Conservation (phyloP, 2,888 invertebrate species). For the Eledone cirrhosa region DNA sequence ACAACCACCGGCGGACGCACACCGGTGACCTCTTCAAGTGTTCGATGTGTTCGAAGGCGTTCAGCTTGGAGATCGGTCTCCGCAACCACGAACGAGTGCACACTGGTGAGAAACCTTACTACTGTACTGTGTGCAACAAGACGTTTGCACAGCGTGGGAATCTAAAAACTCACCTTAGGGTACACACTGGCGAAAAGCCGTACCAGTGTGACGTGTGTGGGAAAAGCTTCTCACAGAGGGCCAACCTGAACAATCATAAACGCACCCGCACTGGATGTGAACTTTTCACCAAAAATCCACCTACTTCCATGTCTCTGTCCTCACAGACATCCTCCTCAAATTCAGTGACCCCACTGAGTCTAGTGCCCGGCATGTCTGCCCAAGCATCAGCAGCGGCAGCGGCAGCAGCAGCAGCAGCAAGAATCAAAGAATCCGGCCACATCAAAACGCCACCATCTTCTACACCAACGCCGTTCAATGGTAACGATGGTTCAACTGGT, state of each 20-base stretch:
- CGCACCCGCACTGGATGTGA: conserved; percentile 23
- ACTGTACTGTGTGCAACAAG: conserved; percentile 21
- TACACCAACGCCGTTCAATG: neutral
- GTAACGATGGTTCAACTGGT: neutral
- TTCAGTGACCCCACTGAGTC: neutral
- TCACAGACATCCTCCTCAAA: neutral
- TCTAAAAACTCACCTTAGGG: conserved; percentile 18
- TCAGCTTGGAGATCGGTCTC: conserved; percentile 5
- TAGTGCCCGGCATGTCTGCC: too few species aligned
- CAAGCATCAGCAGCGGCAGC: neutral
- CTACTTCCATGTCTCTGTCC: conserved; percentile 2
- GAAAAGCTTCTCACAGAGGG: conserved; percentile 24
- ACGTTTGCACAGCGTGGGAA: conserved; percentile 16
- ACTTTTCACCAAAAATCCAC: conserved; percentile 18
- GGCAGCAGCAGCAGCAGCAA: neutral
- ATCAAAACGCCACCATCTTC: conserved; percentile 12
- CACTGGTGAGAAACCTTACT: conserved; percentile 16
- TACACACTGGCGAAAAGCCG: conserved; percentile 14
- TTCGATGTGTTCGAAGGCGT: conserved; percentile 20
- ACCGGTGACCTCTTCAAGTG: conserved; percentile 19
- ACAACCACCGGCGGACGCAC: conserved; percentile 16
- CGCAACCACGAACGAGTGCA: conserved; percentile 22
- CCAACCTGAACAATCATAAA: conserved; percentile 23
- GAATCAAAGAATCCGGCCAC: neutral
- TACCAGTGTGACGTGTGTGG: conserved; percentile 25